Evolutionary conservation across 2,797 vertebrate species (phyloP), one percentile per base, ranked within the genome.

Genomic region (Pogoniulus pusillus): DNA sequence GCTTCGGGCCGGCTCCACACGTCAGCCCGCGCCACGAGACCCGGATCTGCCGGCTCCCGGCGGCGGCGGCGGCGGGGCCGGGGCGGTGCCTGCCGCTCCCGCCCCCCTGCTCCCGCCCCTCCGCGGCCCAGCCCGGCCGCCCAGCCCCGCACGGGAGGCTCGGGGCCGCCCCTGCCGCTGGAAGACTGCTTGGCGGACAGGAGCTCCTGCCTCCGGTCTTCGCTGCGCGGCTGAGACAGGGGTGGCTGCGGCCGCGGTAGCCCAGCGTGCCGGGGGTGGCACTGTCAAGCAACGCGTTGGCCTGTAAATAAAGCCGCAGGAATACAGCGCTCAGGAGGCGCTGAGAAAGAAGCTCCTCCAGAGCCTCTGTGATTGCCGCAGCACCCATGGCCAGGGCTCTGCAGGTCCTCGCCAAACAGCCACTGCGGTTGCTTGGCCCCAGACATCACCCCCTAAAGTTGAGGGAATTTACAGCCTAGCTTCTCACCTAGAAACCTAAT

Each of bases 1-100:
- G 94, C 95, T 97, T 96, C 93, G 96, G 91, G 88, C 91, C 95
- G 91, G 94, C 22, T 81, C 95, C 95, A 91, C 96, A 97, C 97
- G 97, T 97, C 97, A 97, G 96, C 93, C 71, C 49, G 14, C 72
- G 68, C 94, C 96, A 94, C 93, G 87, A 94, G 96, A 97, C 96
- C 97, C 97, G 97, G 97, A 97, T 97, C 96, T 97, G 92, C 95
- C 92, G 79, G 93, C 85, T 95, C 65, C 79, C 70, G 76, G 65
- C 75, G 80, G 65, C 34, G 34, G 34, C 54, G 57, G 69, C 66
- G 45, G 59, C 63, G 53, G 54, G 10, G 63, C 70, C 58, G 77
- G 83, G 83, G 79, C 85, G 85, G 90, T 0, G 59, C 90, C 59
- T 45, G 43, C 43, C 19, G 64, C 53, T 49, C 73, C 79, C 79